Evolutionary conservation across 2,888 invertebrate genomes (phyloP).

Genomic region (Eucera pruinosa): DNA sequence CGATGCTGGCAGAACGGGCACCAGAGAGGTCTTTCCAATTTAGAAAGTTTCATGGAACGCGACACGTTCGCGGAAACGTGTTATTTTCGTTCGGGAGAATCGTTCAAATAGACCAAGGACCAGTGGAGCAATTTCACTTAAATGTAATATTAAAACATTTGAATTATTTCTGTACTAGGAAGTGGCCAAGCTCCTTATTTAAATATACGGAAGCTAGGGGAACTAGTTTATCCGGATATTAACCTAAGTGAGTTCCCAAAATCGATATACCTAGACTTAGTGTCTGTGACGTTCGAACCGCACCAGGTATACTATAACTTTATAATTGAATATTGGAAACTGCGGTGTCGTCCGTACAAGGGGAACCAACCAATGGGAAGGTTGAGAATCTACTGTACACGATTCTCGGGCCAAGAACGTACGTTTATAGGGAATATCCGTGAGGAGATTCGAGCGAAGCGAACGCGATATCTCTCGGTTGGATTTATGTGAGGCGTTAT

Average conservation of each 20-base stretch:
- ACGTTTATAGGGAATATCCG: slow-evolving; percentile 75
- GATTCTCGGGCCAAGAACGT: slow-evolving; percentile 48
- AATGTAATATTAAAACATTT: no score
- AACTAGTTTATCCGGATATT: slow-evolving; percentile 19
- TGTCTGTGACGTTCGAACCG: not conserved
- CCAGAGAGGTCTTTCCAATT: not conserved
- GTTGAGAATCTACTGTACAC: slow-evolving; percentile 19
- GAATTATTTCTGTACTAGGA: no score
- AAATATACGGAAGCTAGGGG: not conserved
- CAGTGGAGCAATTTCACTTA: no score
- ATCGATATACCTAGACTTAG: slow-evolving; percentile 24
- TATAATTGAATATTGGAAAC: slow-evolving; percentile 59
- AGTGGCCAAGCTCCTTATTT: not conserved
- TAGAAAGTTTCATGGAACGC: slow-evolving; percentile 6
- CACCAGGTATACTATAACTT: slow-evolving; percentile 31
- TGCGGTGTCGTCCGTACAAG: slow-evolving; percentile 8
- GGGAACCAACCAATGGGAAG: slow-evolving; percentile 42
- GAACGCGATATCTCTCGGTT: slow-evolving; percentile 76
- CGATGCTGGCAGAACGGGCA: not conserved
- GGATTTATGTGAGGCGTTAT: slow-evolving; percentile 79
- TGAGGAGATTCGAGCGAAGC: slow-evolving; percentile 64
- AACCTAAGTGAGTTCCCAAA: slow-evolving; percentile 36
- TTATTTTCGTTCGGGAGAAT: slow-evolving; percentile 6
- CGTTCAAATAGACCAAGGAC: not conserved
- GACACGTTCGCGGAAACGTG: slow-evolving; percentile 12